phyloP scores from a whole-genome alignment of 2,797 vertebrate genomes.

The Scyliorhinus canicula region DNA sequence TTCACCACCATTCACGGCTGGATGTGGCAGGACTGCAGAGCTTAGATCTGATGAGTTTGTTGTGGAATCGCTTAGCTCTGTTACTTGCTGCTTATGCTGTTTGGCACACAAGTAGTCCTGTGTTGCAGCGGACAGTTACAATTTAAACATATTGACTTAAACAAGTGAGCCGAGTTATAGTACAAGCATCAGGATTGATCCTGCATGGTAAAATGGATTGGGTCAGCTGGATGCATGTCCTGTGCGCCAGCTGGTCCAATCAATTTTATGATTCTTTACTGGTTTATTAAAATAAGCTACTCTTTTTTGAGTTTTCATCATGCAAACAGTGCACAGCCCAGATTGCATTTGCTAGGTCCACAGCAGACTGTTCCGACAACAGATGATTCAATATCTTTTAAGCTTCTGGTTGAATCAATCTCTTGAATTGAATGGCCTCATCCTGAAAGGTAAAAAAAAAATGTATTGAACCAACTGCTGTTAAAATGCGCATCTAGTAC shows the following conservation, averaged over 20 bases:
- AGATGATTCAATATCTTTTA: conserved; percentile 23
- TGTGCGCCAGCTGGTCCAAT: conserved; percentile 25
- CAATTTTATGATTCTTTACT: conserved; percentile 32
- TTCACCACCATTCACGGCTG: too few relatives aligned
- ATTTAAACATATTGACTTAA: conserved; percentile 36
- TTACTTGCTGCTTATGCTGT: too few relatives aligned
- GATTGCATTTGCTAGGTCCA: conserved; percentile 7
- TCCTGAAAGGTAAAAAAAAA: conserved; percentile 13
- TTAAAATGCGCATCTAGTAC: not conserved
- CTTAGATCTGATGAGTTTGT: too few relatives aligned
- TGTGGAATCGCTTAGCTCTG: too few relatives aligned
- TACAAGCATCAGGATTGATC: conserved; percentile 37
- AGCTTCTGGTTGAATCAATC: conserved; percentile 28
- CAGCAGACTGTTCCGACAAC: conserved; percentile 27
- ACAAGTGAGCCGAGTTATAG: conserved; percentile 29
- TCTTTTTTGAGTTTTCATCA: conserved; percentile 31
- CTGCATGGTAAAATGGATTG: not conserved
- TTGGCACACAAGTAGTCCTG: too few relatives aligned
- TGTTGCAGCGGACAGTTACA: conserved; percentile 29
- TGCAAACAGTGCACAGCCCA: conserved; percentile 3
- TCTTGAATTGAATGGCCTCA: not conserved
- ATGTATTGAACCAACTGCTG: conserved; percentile 8
- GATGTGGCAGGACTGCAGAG: too few relatives aligned
- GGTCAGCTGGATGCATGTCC: conserved; percentile 25
- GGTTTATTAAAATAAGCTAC: conserved; percentile 37